phyloP scores from a whole-genome alignment of 2,797 vertebrate species.

The Oceanodroma leucorhoa region DNA sequence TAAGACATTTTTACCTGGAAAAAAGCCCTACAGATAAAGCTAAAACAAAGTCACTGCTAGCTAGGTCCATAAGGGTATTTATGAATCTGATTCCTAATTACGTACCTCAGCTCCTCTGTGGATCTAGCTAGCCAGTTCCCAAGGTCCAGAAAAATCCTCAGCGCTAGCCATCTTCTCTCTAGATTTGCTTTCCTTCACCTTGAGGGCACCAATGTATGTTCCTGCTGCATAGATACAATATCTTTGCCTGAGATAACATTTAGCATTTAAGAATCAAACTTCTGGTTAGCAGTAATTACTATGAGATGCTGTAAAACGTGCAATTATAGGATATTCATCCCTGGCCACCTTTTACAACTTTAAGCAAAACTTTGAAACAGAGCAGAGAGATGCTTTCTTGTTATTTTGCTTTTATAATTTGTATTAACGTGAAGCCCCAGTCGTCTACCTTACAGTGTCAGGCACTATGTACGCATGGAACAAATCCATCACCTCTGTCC shows the following conservation, averaged over 20 bases:
- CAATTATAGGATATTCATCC: neutral
- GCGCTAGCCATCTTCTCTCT: neutral
- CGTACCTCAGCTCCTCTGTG: neutral
- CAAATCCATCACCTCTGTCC: neutral
- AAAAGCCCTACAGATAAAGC: neutral
- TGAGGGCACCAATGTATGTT: neutral
- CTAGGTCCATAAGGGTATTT: neutral
- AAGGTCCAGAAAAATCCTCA: neutral
- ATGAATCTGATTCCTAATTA: neutral
- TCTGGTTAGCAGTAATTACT: neutral
- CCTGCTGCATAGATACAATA: neutral
- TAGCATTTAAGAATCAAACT: neutral
- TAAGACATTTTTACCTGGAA: neutral
- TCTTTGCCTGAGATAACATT: neutral
- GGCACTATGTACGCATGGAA: rapidly evolving
- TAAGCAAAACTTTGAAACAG: neutral
- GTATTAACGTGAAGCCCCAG: rapidly evolving
- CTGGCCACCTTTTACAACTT: neutral
- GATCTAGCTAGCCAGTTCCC: neutral
- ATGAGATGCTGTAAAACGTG: neutral
- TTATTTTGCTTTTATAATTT: neutral
- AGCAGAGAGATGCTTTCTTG: neutral
- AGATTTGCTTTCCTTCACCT: neutral
- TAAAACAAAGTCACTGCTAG: neutral
- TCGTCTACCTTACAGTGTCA: rapidly evolving